phyloP scores from a whole-genome alignment of 2,113 vertebrate genomes.

The Calyptommatus sinebrachiatus region DNA sequence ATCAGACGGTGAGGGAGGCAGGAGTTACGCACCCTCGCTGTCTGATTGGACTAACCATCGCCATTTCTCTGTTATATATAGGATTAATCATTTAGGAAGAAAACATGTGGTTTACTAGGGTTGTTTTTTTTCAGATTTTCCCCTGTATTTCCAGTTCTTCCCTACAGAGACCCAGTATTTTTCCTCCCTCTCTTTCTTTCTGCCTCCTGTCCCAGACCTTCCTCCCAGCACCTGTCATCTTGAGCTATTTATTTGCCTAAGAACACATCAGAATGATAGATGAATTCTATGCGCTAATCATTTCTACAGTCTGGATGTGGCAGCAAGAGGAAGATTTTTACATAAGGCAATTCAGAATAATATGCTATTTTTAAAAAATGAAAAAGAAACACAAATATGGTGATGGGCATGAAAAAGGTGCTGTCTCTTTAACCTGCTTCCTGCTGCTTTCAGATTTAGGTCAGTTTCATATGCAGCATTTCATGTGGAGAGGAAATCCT shows the following conservation, averaged over 20 bases:
- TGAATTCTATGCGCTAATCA: background rate
- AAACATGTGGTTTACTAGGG: background rate
- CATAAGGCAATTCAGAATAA: background rate
- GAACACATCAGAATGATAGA: no score
- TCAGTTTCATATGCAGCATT: constrained; percentile 10
- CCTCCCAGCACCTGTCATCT: background rate
- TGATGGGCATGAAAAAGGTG: background rate
- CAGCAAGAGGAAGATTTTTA: no score
- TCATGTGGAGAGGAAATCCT: constrained; percentile 17
- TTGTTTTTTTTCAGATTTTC: no score
- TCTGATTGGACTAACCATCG: background rate
- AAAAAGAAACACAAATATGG: background rate
- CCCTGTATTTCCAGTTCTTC: background rate
- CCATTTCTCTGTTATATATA: background rate
- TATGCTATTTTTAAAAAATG: background rate
- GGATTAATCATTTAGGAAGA: background rate
- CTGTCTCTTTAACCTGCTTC: constrained; percentile 17
- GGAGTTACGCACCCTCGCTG: no score
- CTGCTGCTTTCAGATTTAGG: constrained; percentile 26
- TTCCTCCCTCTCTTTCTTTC: background rate
- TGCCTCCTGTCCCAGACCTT: background rate
- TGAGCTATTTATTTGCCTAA: background rate
- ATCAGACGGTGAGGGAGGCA: no score
- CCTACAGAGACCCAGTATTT: background rate
- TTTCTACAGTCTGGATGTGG: no score